These are phyloP conservation scores for Ochropleura leucogaster DNA, from an alignment of 2,888 invertebrate species.

Conservation along the genomic window DNA sequence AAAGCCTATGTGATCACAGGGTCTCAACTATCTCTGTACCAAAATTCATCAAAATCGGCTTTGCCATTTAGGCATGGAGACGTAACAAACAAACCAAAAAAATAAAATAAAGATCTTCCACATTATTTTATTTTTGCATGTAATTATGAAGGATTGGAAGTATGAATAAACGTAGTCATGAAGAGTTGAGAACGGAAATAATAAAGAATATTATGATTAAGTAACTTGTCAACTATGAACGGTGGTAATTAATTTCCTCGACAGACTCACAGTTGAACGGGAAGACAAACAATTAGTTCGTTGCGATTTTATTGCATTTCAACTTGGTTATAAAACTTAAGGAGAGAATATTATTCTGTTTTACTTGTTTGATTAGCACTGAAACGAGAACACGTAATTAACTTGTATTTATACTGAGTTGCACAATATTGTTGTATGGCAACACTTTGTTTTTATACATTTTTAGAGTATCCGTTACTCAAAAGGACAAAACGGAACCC, in stretches of 20 bases:
- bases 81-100: too few relatives aligned
- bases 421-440: background rate
- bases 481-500: too few relatives aligned
- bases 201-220: conserved; percentile 41
- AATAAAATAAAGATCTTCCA: too few relatives aligned
- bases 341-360: conserved; percentile 9
- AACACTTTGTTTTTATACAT: too few relatives aligned
- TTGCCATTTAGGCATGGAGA: too few relatives aligned
- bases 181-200: conserved; percentile 24
- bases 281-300: conserved; percentile 60
- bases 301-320: conserved; percentile 47
- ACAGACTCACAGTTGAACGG: conserved; percentile 46
- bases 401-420: background rate
- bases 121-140: too few relatives aligned
- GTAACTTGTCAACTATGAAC: conserved; percentile 52
- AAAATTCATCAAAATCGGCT: too few relatives aligned
- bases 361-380: background rate
- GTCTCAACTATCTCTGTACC: too few relatives aligned
- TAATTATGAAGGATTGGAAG: background rate
- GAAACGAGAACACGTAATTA: background rate
- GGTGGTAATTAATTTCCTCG: conserved; percentile 58
- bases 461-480: too few relatives aligned
- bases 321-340: conserved; percentile 30
- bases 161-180: background rate
- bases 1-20: too few relatives aligned